These are phyloP conservation scores for Ephydatia muelleri DNA, from an alignment of 37 sponge, comb jelly and placozoan genomes.

Conservation along the genomic window DNA sequence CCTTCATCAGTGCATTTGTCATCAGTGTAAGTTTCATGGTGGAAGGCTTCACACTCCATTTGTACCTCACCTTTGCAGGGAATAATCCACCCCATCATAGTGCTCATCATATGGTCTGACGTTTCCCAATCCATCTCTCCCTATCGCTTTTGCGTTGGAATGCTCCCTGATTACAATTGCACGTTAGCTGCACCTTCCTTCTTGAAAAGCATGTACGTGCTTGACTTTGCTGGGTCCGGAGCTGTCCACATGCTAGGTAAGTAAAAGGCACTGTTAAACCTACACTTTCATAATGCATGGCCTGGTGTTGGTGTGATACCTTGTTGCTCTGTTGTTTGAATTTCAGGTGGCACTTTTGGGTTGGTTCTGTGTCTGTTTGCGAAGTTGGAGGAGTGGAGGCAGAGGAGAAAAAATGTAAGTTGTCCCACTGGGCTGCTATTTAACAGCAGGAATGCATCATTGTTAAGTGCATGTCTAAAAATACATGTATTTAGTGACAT, in stretches of 20 bases:
- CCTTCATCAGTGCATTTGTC: slow-evolving; percentile 41
- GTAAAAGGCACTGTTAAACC: background rate
- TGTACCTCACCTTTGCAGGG: slow-evolving; percentile 14
- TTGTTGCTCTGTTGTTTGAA: no score
- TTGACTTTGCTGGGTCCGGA: slow-evolving; percentile 94
- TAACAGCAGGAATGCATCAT: no score
- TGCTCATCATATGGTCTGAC: slow-evolving; percentile 33
- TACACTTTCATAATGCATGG: no score
- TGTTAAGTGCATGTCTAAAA: no score
- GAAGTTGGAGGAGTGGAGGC: slow-evolving; percentile 64
- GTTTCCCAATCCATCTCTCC: slow-evolving; percentile 19
- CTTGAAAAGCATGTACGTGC: slow-evolving; percentile 56
- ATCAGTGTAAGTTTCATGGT: slow-evolving; percentile 28
- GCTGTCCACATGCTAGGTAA: slow-evolving; percentile 89
- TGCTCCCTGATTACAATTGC: background rate
- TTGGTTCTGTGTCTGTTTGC: slow-evolving; percentile 75
- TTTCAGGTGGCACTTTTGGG: slow-evolving; percentile 80
- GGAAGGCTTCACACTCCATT: background rate
- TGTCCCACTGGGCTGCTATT: no score
- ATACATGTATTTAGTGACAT: no score
- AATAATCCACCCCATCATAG: slow-evolving; percentile 48
- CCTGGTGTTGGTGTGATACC: no score
- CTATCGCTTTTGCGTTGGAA: background rate
- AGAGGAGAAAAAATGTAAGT: slow-evolving; percentile 9
- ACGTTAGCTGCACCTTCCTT: background rate